Percentiles rank a stretch among this genome's conserved stretches.
Conservation (phyloP, 2,888 invertebrate genomes). For the Apamea monoglypha region DNA sequence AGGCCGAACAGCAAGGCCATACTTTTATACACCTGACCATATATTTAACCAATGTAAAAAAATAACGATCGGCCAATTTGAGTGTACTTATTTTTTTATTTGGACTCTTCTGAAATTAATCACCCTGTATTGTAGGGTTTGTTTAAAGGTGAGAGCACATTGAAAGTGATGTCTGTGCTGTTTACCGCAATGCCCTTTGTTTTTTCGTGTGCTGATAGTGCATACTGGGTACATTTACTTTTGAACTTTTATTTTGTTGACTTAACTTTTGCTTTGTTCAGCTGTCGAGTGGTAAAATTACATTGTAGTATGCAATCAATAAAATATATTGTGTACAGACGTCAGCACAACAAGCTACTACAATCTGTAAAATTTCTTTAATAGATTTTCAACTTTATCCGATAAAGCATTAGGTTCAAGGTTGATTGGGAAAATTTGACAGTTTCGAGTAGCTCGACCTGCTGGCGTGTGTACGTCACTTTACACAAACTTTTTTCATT, state of each 20-base stretch:
- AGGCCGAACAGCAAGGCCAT: slow-evolving; percentile 58
- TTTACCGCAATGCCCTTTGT: not conserved
- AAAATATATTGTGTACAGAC: no score
- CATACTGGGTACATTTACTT: no score
- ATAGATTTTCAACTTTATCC: no score
- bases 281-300: not conserved
- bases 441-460: no score
- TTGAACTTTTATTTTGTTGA: no score
- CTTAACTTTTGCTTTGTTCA: not conserved
- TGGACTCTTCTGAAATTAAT: slow-evolving; percentile 12
- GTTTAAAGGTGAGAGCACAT: slow-evolving; percentile 10
- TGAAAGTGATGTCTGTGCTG: not conserved
- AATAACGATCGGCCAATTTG: slow-evolving; percentile 10
- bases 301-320: not conserved
- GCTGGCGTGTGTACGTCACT: not conserved
- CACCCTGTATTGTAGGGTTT: slow-evolving; percentile 2
- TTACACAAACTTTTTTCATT: not conserved
- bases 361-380: no score
- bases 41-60: slow-evolving; percentile 17
- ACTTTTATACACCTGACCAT: slow-evolving; percentile 50
- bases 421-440: no score
- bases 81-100: slow-evolving; percentile 6
- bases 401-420: no score
- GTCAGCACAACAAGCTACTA: no score
- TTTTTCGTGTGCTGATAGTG: no score